Base-by-base conservation (phyloP, 1,140 invertebrate species). In the Nebria ingens region DNA sequence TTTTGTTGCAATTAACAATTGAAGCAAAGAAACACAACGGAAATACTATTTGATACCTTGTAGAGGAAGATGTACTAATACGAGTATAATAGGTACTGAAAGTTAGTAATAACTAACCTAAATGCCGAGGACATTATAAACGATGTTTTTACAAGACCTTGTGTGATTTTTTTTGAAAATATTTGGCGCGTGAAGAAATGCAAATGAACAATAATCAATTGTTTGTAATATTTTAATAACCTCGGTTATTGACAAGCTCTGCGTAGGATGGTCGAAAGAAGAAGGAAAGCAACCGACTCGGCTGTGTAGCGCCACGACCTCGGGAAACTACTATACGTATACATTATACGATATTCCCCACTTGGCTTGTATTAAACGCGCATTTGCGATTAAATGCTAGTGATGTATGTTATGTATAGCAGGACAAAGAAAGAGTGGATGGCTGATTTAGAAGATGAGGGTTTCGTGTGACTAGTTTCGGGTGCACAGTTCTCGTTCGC, bases 151-250 rank as follows among this genome's bases (percentile, higher is more conserved):
- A n/a, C n/a, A n/a, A n/a, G n/a, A n/a, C n/a, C n/a, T n/a, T 45
- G 40, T 45, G 40, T 45, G 15, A 9, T 4, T 45, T 17, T 9
- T 9, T 17, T 11, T 45, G 40, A 45, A 17, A 11, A 11, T 17
- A 45, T 45, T 11, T 9, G 4, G 40, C 15, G 17, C 40, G 4
- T 4, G 40, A 17, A 4, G 15, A 9, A 45, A 9, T 45, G 15
- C 17, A 17, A 45, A 45, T 45, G 6, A 6, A 45, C 40, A 45
- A 45, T 17, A 45, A 45, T 45, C 9, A 45, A 12, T 45, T 45
- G 17, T 17, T 17, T 11, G 40, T 45, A 45, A 45, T 45, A 45
- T 45, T 45, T 45, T 45, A 45, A 45, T 45, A 45, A 45, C 40
- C 40, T 45, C 40, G 40, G 4, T 17, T 17, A 45, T 45, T 45